Conservation (phyloP, 2,797 vertebrate species). For the Podargus strigoides region DNA sequence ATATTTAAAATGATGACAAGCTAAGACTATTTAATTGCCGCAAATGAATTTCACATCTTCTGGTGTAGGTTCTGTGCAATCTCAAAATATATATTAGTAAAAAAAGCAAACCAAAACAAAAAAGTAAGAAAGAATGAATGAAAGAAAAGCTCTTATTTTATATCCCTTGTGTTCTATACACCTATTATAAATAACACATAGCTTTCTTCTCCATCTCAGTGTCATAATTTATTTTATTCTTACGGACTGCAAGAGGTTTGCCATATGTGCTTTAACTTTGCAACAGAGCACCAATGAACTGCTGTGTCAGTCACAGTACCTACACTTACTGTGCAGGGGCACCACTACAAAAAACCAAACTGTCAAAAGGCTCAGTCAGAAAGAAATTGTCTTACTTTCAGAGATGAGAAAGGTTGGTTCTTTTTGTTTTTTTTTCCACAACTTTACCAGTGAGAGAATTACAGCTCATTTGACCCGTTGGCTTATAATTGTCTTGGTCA, state of each 20-base stretch:
- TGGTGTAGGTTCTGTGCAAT: slow-evolving; percentile 91
- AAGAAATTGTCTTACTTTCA: slow-evolving; percentile 42
- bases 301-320: slow-evolving; percentile 58
- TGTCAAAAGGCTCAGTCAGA: slow-evolving; percentile 54
- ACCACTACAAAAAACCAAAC: slow-evolving; percentile 62
- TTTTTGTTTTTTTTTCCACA: not conserved
- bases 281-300: slow-evolving; percentile 75
- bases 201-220: slow-evolving; percentile 74
- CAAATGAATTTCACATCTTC: slow-evolving; percentile 79
- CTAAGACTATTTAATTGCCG: slow-evolving; percentile 68
- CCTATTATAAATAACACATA: slow-evolving; percentile 89
- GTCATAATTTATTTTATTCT: slow-evolving; percentile 75
- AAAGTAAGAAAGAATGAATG: slow-evolving; percentile 48
- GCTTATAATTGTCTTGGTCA: slow-evolving; percentile 66
- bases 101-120: slow-evolving; percentile 27
- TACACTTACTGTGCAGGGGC: slow-evolving; percentile 43
- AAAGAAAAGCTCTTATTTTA: slow-evolving; percentile 75
- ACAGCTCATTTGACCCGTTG: slow-evolving; percentile 68
- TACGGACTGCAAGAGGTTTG: slow-evolving; percentile 72
- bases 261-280: slow-evolving; percentile 80
- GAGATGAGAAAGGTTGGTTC: slow-evolving; percentile 30
- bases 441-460: slow-evolving; percentile 43
- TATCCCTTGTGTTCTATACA: slow-evolving; percentile 88
- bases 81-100: slow-evolving; percentile 89
- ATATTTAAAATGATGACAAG: slow-evolving; percentile 52